phyloP scores from a whole-genome alignment of 2,888 invertebrate species.

The Chironomus tentans region DNA sequence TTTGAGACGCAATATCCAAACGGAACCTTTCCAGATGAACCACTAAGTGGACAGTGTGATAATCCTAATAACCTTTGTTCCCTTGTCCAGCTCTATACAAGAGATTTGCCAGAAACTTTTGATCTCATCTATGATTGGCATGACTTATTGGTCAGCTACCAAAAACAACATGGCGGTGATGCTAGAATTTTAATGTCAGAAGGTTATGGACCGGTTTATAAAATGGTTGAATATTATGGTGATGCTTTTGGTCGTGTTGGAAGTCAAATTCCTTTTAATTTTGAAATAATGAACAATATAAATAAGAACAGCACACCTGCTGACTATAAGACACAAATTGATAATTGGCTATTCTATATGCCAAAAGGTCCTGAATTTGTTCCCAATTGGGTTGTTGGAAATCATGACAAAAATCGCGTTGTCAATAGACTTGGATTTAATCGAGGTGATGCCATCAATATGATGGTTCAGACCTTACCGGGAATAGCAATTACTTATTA shows the following conservation, averaged over 20 bases:
- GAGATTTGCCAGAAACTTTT: constrained; percentile 49
- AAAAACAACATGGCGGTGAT: constrained; percentile 34
- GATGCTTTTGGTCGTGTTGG: constrained; percentile 42
- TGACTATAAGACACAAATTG: constrained; percentile 45
- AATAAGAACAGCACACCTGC: constrained; percentile 46
- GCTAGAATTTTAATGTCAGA: constrained; percentile 52
- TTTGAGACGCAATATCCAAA: constrained; percentile 44
- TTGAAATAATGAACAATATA: constrained; percentile 48
- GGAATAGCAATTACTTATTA: constrained; percentile 55
- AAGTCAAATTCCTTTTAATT: constrained; percentile 58
- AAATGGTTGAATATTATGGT: constrained; percentile 52
- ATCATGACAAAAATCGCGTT: constrained; percentile 57
- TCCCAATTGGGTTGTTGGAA: constrained; percentile 63
- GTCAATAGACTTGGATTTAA: constrained; percentile 53
- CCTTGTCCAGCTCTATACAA: constrained; percentile 51
- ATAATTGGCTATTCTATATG: constrained; percentile 50
- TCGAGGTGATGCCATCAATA: constrained; percentile 57
- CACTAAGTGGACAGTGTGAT: constrained; percentile 42
- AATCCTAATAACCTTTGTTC: constrained; percentile 47
- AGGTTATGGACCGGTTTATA: constrained; percentile 46
- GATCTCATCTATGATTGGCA: constrained; percentile 50
- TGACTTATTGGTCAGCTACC: constrained; percentile 47
- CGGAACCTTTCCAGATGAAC: constrained; percentile 44
- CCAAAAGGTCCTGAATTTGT: constrained; percentile 41
- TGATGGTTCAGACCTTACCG: constrained; percentile 56